Percentiles rank a stretch among this genome's conserved stretches.
phyloP scores from a whole-genome alignment of 2,888 invertebrate genomes.

The Nomada ruficornis region DNA sequence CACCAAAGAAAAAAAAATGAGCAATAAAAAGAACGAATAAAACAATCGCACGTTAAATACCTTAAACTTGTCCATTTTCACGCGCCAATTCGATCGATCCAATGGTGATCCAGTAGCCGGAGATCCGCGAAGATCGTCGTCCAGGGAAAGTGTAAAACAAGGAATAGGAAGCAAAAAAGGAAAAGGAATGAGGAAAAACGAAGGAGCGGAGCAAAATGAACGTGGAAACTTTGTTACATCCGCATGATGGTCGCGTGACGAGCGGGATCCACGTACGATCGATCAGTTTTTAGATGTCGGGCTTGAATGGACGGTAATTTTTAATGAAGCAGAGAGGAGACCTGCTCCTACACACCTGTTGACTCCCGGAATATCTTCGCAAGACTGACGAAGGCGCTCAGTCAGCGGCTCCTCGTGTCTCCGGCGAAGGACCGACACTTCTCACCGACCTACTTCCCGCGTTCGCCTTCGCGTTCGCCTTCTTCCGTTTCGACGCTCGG shows the following conservation, averaged over 20 bases:
- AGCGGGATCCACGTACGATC: neutral
- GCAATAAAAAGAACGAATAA: neutral
- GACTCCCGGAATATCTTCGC: constrained; percentile 83
- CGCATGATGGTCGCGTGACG: constrained; percentile 40
- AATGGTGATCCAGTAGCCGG: constrained; percentile 2
- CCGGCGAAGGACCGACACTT: constrained; percentile 76
- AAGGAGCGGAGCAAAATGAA: neutral
- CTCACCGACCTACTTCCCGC: constrained; percentile 82
- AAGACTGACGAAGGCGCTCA: constrained; percentile 81
- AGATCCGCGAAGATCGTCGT: neutral
- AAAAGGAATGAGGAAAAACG: neutral
- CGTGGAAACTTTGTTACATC: constrained; percentile 28
- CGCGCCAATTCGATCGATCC: neutral
- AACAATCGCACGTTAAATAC: constrained; percentile 23
- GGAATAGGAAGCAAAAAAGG: neutral
- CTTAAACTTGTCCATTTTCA: constrained; percentile 45
- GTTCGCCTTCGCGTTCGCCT: constrained; percentile 68
- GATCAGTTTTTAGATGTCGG: neutral
- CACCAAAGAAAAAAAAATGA: neutral
- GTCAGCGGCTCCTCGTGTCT: constrained; percentile 81
- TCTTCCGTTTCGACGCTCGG: constrained; percentile 62
- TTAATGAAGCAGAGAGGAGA: constrained; percentile 29
- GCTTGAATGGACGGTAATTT: neutral
- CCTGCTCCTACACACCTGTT: constrained; percentile 80
- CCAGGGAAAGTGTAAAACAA: constrained; percentile 1